A percentile compares a stretch with the other conserved stretches of the same genome.
Conservation (phyloP, 2,113 vertebrate species). For the Dicaeum eximium region DNA sequence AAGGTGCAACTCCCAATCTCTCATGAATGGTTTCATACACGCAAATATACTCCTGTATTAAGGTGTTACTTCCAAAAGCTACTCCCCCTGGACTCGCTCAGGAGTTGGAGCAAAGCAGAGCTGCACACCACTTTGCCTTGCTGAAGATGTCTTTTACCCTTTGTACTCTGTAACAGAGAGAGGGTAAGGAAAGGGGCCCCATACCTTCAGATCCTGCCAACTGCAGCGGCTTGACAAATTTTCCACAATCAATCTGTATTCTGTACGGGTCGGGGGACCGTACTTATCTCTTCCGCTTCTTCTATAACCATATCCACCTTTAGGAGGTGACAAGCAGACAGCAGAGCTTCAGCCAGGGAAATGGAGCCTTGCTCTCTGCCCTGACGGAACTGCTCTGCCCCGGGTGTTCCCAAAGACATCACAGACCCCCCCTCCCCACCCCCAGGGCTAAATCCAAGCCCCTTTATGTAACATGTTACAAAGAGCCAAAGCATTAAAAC, state of each 20-base stretch:
- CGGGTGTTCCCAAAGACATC: not conserved
- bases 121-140: not conserved
- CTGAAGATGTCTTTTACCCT: not conserved
- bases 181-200: constrained; percentile 49
- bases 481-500: not conserved
- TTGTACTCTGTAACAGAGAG: constrained; percentile 1
- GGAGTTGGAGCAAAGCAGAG: not conserved
- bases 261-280: constrained; percentile 92
- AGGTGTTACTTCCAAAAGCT: not conserved
- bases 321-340: constrained; percentile 81
- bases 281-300: constrained; percentile 94
- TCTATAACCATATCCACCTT: constrained; percentile 93
- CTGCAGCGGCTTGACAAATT: constrained; percentile 97
- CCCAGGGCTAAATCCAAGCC: not conserved
- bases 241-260: constrained; percentile 97
- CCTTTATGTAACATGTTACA: not conserved
- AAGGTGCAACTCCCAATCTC: not conserved
- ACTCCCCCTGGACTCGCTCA: not conserved
- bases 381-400: constrained; percentile 27
- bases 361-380: constrained; percentile 23
- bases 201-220: constrained; percentile 97
- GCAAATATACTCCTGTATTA: not conserved
- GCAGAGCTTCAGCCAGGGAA: constrained; percentile 70
- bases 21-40: not conserved
- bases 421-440: not conserved